These are phyloP conservation scores for Columba livia DNA, from an alignment of 2,113 vertebrate genomes.

Conservation along the genomic window DNA sequence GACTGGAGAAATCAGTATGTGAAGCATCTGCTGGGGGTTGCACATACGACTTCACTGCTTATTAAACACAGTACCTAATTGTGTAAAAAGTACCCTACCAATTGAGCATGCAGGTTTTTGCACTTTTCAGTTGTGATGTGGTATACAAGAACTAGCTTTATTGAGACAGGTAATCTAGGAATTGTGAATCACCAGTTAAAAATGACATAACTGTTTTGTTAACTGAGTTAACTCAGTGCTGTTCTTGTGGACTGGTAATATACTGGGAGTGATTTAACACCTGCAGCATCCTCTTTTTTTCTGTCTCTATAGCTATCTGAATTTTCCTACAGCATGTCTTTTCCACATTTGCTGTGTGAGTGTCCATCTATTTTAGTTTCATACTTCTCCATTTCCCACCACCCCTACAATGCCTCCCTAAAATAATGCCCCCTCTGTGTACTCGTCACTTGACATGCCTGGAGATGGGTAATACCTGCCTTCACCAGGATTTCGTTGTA, in stretches of 20 bases:
- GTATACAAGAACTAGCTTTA: not conserved
- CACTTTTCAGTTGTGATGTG: rapidly evolving
- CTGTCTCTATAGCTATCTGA: not conserved
- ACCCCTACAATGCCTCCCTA: not conserved
- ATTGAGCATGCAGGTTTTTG: not conserved
- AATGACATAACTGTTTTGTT: not conserved
- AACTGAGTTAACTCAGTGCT: not conserved
- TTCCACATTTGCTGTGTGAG: not conserved
- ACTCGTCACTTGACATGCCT: not conserved
- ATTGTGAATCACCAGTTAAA: rapidly evolving
- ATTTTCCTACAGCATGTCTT: not conserved
- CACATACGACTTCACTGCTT: not conserved
- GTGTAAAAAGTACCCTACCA: not conserved
- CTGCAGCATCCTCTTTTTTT: not conserved
- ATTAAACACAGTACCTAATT: not conserved
- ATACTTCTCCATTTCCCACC: not conserved
- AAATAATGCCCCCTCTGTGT: not conserved
- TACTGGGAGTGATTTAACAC: not conserved
- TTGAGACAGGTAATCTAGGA: not conserved
- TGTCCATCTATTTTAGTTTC: too few species aligned
- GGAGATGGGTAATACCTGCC: not conserved
- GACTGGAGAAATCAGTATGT: not conserved
- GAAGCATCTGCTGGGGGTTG: not conserved
- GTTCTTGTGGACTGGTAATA: not conserved
- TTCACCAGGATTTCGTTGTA: not conserved